These are phyloP conservation scores for Eupithecia abbreviata DNA, from an alignment of 2,888 invertebrate species.

Conservation along the genomic window DNA sequence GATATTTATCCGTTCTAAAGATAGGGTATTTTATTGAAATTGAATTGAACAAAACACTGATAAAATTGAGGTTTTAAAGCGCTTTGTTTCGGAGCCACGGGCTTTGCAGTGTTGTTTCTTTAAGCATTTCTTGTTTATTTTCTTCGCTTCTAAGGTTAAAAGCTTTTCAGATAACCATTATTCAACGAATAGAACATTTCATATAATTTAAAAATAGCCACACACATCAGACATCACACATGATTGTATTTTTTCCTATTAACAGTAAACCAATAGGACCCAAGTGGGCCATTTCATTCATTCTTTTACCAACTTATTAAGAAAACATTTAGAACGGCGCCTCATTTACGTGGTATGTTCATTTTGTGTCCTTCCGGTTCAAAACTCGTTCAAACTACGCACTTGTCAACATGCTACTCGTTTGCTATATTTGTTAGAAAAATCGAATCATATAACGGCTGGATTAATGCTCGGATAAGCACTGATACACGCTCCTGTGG, in stretches of 20 bases:
- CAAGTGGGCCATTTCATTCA: not conserved
- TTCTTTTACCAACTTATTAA: not conserved
- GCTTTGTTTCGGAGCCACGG: slow-evolving; percentile 19
- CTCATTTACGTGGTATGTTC: not conserved
- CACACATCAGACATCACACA: too few species aligned
- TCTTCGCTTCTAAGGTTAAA: slow-evolving; percentile 1
- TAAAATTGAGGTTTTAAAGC: slow-evolving; percentile 27
- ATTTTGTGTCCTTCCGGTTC: not conserved
- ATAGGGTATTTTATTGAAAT: slow-evolving; percentile 35
- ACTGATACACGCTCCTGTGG: slow-evolving; percentile 52
- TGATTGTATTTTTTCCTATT: too few species aligned
- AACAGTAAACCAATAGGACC: not conserved
- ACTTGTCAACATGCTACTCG: not conserved
- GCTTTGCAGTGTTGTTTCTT: slow-evolving; percentile 12
- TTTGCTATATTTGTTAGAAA: slow-evolving; percentile 22
- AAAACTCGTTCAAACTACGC: not conserved
- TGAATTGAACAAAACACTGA: slow-evolving; percentile 33
- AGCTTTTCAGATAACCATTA: not conserved
- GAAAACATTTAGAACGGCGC: not conserved
- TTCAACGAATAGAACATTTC: too few species aligned
- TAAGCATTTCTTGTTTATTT: slow-evolving; percentile 1
- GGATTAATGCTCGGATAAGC: slow-evolving; percentile 61
- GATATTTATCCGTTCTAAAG: slow-evolving; percentile 31
- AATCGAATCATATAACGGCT: slow-evolving; percentile 47
- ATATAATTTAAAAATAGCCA: not conserved